phyloP scores from a whole-genome alignment of 2,888 invertebrate species.

The Chrysolina americana region DNA sequence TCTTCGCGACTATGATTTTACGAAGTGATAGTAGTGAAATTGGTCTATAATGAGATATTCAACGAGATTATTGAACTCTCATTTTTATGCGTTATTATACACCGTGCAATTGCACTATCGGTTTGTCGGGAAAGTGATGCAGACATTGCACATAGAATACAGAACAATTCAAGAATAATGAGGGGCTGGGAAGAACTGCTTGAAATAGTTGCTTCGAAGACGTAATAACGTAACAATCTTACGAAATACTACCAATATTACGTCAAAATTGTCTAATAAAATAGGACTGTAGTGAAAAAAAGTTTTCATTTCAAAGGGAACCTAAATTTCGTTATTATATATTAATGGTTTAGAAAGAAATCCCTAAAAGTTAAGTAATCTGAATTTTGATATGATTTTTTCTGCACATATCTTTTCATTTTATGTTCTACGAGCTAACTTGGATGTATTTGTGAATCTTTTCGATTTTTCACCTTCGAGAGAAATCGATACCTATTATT shows the following conservation, averaged over 20 bases:
- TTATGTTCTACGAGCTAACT: no score
- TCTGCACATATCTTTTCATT: no score
- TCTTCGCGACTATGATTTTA: conserved; percentile 12
- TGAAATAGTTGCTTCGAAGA: conserved; percentile 2
- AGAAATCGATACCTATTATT: no score
- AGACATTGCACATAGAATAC: conserved; percentile 12
- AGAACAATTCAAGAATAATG: conserved; percentile 5
- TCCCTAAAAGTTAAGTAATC: no score
- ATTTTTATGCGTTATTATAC: conserved; percentile 5
- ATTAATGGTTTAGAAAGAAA: no score
- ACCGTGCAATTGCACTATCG: conserved; percentile 17
- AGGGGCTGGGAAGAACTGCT: conserved; percentile 1
- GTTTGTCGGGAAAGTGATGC: conserved; percentile 10
- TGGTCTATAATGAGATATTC: conserved; percentile 5
- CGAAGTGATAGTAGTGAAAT: conserved; percentile 8
- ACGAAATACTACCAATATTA: no score
- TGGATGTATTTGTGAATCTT: no score
- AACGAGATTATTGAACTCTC: conserved; percentile 4
- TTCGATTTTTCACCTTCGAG: no score
- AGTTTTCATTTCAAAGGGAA: no score
- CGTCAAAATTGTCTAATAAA: background rate
- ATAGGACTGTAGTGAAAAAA: background rate
- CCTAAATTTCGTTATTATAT: no score
- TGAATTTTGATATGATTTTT: no score
- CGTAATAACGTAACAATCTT: background rate